A percentile compares a stretch with the other conserved stretches of the same genome.
Evolutionary conservation across 2,113 vertebrate species (phyloP).

Genomic region (Forbesichthys agassizii): DNA sequence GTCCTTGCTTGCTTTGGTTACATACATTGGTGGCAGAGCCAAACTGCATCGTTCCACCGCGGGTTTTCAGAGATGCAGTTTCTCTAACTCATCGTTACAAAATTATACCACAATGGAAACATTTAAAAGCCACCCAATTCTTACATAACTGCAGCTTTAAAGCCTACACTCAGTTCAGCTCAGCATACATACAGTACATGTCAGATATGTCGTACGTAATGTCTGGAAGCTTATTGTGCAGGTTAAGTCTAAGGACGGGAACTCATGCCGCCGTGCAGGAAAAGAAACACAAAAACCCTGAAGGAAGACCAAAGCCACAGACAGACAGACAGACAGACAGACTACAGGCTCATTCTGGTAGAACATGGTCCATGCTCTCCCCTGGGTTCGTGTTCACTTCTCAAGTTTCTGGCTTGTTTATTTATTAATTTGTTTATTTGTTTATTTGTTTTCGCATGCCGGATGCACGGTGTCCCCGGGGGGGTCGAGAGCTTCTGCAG

Average conservation of each 20-base stretch:
- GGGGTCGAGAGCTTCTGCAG: not conserved
- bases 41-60: too few relatives aligned
- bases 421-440: conserved; percentile 18
- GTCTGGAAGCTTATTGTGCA: conserved; percentile 56
- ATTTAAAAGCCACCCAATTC: too few relatives aligned
- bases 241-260: conserved; percentile 38
- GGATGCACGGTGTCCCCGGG: conserved; percentile 20
- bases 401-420: conserved; percentile 11
- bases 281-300: conserved; percentile 35
- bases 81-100: too few relatives aligned
- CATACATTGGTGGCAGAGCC: too few relatives aligned
- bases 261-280: conserved; percentile 18
- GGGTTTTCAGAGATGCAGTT: too few relatives aligned
- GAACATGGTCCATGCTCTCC: conserved; percentile 24
- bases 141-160: too few relatives aligned
- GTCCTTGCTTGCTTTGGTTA: too few relatives aligned
- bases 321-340: too few relatives aligned
- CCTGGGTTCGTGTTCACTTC: conserved; percentile 33
- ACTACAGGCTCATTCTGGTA: conserved; percentile 4
- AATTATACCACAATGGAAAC: too few relatives aligned
- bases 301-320: not conserved
- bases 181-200: not conserved
- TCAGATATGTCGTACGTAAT: conserved; percentile 12
- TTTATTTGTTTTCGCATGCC: conserved; percentile 56
- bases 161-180: too few relatives aligned